Evolutionary conservation across 2,888 invertebrate genomes (phyloP), one percentile per base, ranked within the genome.

Genomic region (Anthophora plumipes): DNA sequence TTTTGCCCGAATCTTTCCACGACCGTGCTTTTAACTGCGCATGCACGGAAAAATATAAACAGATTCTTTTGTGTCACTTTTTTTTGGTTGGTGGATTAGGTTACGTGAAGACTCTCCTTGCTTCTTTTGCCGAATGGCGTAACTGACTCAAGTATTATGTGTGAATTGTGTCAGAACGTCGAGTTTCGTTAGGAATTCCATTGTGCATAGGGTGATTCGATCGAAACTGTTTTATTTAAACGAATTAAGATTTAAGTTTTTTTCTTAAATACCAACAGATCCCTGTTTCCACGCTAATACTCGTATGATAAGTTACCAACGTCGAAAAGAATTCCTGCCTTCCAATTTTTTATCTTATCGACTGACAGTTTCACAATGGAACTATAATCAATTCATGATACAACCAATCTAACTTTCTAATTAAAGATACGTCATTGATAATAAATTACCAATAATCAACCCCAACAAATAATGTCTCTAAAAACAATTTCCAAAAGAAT

Each of bases 81-180:
- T 55, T n/a, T 2, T 17, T 14, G 31, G 1, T 14, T 48, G 4
- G 31, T 31, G 9, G 20, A 20, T 22, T 17, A n/a, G 2, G 22
- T 41, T 41, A 73, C 57, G 12, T n/a, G 71, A n/a, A 46, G n/a
- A 66, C 57, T 31, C 22, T 25, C 12, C 22, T 22, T 57, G 11
- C 17, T 48, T 31, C 12, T 31, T 48, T 60, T 22, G 5, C 14
- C 3, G 39, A 14, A 12, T 41, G 41, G 31, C 17, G 46, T 17
- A 60, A 69, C 1, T n/a, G 5, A 1, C 31, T 6, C 3, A 1
- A 7, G 14, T 48, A 48, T 64, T 43, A 43, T 11, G 7, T 22
- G 9, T 31, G 46, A 2, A 4, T 52, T 14, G n/a, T 20, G 20
- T 39, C 11, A 20, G 12, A 39, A 20, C 6, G n/a, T 31, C 7